phyloP scores from a whole-genome alignment of 2,888 invertebrate species.

The Hirtodrosophila confusa region DNA sequence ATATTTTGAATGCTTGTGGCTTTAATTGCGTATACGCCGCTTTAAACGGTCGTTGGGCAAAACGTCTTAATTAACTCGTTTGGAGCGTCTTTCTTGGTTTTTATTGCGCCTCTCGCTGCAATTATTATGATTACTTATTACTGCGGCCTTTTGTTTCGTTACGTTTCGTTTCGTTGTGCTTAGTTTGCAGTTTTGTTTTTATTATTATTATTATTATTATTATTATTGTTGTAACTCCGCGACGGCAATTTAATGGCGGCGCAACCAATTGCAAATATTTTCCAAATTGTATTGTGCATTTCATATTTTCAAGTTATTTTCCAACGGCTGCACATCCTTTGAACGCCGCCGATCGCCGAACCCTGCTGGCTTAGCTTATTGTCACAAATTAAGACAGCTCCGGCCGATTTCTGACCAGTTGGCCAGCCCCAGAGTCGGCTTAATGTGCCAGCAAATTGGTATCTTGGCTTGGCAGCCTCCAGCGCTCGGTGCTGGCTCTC shows the following conservation, averaged over 20 bases:
- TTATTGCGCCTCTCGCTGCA: constrained; percentile 69
- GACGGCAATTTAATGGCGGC: constrained; percentile 74
- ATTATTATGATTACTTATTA: constrained; percentile 79
- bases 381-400: constrained; percentile 71
- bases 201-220: constrained; percentile 11
- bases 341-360: constrained; percentile 48
- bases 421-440: constrained; percentile 12
- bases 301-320: constrained; percentile 66
- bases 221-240: constrained; percentile 20
- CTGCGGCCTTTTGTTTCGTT: constrained; percentile 70
- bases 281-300: constrained; percentile 73
- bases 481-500: constrained; percentile 42
- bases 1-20: constrained; percentile 67
- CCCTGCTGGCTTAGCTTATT: constrained; percentile 64
- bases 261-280: constrained; percentile 76
- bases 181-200: constrained; percentile 31
- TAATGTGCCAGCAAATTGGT: constrained; percentile 63
- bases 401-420: constrained; percentile 36
- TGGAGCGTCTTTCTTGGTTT: constrained; percentile 53
- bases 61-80: constrained; percentile 75
- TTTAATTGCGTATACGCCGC: constrained; percentile 76
- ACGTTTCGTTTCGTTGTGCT: constrained; percentile 58
- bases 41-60: constrained; percentile 74
- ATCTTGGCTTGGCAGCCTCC: constrained; percentile 30
- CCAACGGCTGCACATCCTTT: constrained; percentile 62